These are phyloP conservation scores for Microcebus tavaratra DNA, from an alignment of 2,113 vertebrate genomes.

Conservation along the genomic window DNA sequence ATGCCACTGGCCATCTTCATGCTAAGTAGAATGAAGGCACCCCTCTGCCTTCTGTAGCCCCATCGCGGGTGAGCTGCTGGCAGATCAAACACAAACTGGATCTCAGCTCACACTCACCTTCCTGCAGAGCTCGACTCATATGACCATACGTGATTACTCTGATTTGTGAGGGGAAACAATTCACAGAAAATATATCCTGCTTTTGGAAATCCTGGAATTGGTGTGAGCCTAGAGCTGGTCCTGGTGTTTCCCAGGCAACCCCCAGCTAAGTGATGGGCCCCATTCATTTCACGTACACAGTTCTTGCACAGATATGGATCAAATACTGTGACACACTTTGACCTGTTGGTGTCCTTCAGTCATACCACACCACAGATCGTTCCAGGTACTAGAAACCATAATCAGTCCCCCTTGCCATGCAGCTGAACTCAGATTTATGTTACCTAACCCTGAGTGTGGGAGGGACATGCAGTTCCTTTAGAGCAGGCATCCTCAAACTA, in stretches of 20 bases:
- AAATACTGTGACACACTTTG: not conserved
- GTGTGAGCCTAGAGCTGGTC: not conserved
- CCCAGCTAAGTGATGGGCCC: not conserved
- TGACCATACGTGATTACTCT: no score
- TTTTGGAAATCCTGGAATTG: not conserved
- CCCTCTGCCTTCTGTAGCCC: not conserved
- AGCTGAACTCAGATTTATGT: not conserved
- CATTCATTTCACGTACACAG: not conserved
- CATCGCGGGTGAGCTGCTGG: no score
- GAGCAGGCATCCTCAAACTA: no score
- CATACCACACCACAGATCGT: not conserved
- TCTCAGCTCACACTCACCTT: not conserved
- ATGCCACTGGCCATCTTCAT: not conserved
- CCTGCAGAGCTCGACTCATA: not conserved
- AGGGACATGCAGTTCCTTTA: rapidly evolving
- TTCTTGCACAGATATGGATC: not conserved
- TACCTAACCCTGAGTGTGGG: not conserved
- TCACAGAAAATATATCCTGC: not conserved
- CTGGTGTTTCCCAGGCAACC: not conserved
- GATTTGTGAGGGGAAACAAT: rapidly evolving
- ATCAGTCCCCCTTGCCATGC: not conserved
- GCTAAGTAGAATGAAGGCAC: not conserved
- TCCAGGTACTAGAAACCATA: not conserved
- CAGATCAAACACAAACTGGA: rapidly evolving
- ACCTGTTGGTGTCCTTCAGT: not conserved